Evolutionary conservation across 2,113 vertebrate species (phyloP).

Genomic region (Xiphophorus maculatus): DNA sequence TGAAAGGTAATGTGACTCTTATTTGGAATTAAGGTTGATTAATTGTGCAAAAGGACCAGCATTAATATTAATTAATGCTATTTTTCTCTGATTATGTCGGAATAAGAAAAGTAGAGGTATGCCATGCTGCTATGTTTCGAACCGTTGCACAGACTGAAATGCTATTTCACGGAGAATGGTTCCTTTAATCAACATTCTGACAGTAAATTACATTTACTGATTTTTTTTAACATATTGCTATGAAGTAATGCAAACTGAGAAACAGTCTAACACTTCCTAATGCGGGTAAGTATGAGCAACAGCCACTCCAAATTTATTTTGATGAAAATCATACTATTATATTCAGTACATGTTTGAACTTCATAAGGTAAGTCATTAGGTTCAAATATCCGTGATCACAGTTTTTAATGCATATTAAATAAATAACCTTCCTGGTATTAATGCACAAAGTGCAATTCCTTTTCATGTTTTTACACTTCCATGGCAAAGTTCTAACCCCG

Average conservation of each 20-base stretch:
- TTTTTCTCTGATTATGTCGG: slow-evolving; percentile 44
- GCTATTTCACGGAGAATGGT: slow-evolving; percentile 71
- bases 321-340: slow-evolving; percentile 24
- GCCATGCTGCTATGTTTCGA: slow-evolving; percentile 45
- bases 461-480: slow-evolving; percentile 18
- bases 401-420: slow-evolving; percentile 58
- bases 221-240: slow-evolving; percentile 34
- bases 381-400: slow-evolving; percentile 55
- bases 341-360: slow-evolving; percentile 51
- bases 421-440: slow-evolving; percentile 36
- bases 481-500: slow-evolving; percentile 7
- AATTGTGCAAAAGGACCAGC: slow-evolving; percentile 53
- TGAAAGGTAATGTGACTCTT: slow-evolving; percentile 26
- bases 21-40: slow-evolving; percentile 46
- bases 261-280: slow-evolving; percentile 46
- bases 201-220: slow-evolving; percentile 54
- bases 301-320: slow-evolving; percentile 31
- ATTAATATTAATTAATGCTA: slow-evolving; percentile 54
- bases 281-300: slow-evolving; percentile 23
- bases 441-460: slow-evolving; percentile 10
- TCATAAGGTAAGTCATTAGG: slow-evolving; percentile 53
- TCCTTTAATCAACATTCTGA: slow-evolving; percentile 64
- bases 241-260: slow-evolving; percentile 41
- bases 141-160: slow-evolving; percentile 41
- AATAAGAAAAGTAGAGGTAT: slow-evolving; percentile 50